Evolutionary conservation across 2,113 vertebrate species (phyloP).

Genomic region (Lamprotornis superbus): DNA sequence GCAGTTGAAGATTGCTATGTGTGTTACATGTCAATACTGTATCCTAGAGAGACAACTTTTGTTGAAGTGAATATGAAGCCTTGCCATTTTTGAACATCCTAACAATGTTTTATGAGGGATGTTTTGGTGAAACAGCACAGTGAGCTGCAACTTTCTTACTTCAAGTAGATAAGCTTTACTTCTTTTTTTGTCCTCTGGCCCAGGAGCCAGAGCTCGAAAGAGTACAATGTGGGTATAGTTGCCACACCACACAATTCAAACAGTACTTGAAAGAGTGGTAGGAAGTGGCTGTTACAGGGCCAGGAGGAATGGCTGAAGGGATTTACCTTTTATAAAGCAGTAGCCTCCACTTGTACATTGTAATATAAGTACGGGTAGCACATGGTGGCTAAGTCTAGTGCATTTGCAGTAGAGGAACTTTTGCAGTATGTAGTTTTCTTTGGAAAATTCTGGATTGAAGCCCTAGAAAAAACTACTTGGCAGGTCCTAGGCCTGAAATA

Average conservation of each 20-base stretch:
- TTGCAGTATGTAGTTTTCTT: background rate
- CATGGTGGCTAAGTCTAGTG: background rate
- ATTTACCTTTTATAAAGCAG: background rate
- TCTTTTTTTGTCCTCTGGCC: background rate
- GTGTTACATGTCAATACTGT: background rate
- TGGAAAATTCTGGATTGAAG: background rate
- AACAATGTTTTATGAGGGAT: background rate
- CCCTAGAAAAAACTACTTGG: background rate
- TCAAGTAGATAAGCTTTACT: background rate
- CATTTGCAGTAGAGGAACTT: background rate
- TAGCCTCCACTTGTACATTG: fast-evolving
- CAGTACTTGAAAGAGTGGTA: background rate
- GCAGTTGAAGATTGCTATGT: background rate
- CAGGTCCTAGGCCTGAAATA: background rate
- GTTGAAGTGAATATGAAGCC: background rate
- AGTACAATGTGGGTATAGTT: background rate
- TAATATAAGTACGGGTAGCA: background rate
- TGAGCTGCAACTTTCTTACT: background rate
- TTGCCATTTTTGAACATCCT: background rate
- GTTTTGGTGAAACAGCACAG: background rate
- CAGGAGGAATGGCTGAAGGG: background rate
- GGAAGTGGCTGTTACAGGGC: background rate
- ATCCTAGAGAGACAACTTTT: background rate
- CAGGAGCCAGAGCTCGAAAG: background rate
- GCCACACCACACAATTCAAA: background rate